Base-by-base conservation (phyloP, 2,888 invertebrate genomes). In the Acronicta alni region DNA sequence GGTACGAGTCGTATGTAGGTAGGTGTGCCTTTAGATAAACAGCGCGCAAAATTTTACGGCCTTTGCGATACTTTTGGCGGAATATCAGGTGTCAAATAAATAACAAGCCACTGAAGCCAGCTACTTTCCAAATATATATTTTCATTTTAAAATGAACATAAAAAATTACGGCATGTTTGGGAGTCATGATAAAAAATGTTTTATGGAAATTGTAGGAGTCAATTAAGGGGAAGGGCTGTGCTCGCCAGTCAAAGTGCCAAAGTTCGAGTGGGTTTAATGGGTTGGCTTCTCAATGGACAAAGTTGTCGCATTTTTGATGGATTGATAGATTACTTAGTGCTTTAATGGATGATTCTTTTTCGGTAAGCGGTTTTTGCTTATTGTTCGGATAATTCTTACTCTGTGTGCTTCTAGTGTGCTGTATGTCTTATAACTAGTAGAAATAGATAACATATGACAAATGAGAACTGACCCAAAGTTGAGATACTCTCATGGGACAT, bases 51-150 rank as follows among this genome's bases (percentile, higher is more conserved):
- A 61, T 72, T 67, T 70, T 67, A 72, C 37, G 43, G 32, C 52
- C 48, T 61, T 20, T 32, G 48, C 57, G 62, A 70, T 62, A 68
- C 51, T 62, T 59, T 45, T 52, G 52, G 37, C 57, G 15, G 56
- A 56, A 48, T 73, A 73, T 62, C 73, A 44, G 35, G 44, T 56
- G 44, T 68, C 70, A 73, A 73, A 67, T 72, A 72, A 62, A 73
- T 73, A 51, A 67, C 56, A 57, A 68, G 52, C 47, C 55, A 17
- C 45, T n/a, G 62, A 46, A 58, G 41, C 52, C 32, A 20, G 46
- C 23, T 53, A 53, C 55, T 52, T 52, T 41, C 44, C n/a, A 44
- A 73, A 70, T 52, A 62, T 67, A 59, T 53, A 63, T 57, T 62
- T 66, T 68, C 55, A 67, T 61, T 67, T 52, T 52, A 61, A 55